Base-by-base conservation (phyloP, 2,888 invertebrate genomes). In the Biston betularia region DNA sequence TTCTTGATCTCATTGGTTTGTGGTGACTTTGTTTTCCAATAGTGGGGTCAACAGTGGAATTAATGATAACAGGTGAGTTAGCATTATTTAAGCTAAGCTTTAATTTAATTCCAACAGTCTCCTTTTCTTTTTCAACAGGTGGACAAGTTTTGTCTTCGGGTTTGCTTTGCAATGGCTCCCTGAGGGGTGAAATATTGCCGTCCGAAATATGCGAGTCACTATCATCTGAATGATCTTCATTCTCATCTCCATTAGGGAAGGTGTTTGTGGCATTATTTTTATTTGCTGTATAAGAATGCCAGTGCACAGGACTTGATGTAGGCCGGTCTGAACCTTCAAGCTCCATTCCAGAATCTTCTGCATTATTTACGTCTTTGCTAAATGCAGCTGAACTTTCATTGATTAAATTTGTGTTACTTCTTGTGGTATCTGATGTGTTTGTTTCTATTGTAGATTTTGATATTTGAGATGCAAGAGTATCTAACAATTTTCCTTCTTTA, bases 11-110 rank as follows among this genome's bases (percentile, higher is more conserved):
- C 56, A 82, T 73, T 63, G 93, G 93, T 78, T 93, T 94, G 63
- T 87, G 79, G 59, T 77, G 76, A 68, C 81, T 87, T 63, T 90
- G 87, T 70, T 89, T 84, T 11, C 93, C 93, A 64, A 93, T 71
- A 45, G 90, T 87, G 8, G 93, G 93, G 79, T 93, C 93, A n/a
- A 93, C 93, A 65, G 93, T 93, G 2, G 93, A 93, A 77, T 93
- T 93, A 65, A 93, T 93, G 58, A 93, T 93, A 63, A 93, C 91
- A 70, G 93, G 93, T 62, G 93, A 92, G 70, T 90, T 93, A 55
- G 92, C 92, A 85, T 90, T 93, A 76, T 93, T 93, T 68, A 93
- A 82, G 73, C 93, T 93, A 61, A 93, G 80, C 80, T 93, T 93
- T 72, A 93, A 80, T 80, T 93, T 93, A 38, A 93, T 93, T 57